Evolutionary conservation across 2,797 vertebrate species (phyloP).

Genomic region (Lepilemur ruficaudatus): DNA sequence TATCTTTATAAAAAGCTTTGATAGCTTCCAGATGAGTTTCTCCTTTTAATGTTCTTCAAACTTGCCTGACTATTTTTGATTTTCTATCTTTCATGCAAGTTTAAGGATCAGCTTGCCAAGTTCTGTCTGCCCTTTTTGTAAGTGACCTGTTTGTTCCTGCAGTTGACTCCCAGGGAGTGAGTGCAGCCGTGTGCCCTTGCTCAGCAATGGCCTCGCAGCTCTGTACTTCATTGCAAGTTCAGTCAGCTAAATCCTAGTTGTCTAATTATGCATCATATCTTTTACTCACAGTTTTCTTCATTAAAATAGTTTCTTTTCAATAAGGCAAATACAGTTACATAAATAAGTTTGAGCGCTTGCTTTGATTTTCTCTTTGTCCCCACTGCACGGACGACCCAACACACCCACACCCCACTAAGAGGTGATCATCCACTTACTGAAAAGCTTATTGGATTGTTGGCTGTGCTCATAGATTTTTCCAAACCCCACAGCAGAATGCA

Average conservation of each 20-base stretch:
- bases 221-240: neutral
- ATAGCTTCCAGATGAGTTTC: neutral
- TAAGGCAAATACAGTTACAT: neutral
- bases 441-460: neutral
- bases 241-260: constrained; percentile 6
- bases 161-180: neutral
- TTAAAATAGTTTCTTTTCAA: neutral
- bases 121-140: neutral
- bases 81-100: neutral
- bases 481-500: neutral
- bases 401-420: neutral
- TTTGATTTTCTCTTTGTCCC: neutral
- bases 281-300: neutral
- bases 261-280: neutral
- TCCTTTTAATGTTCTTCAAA: neutral
- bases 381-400: neutral
- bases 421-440: neutral
- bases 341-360: neutral
- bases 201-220: neutral
- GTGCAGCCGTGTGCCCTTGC: rapidly evolving
- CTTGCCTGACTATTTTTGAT: neutral
- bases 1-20: neutral
- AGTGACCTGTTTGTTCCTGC: neutral
- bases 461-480: constrained; percentile 9
- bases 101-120: neutral